Evolutionary conservation across 2,797 vertebrate genomes (phyloP).

Genomic region (Chelonia mydas): DNA sequence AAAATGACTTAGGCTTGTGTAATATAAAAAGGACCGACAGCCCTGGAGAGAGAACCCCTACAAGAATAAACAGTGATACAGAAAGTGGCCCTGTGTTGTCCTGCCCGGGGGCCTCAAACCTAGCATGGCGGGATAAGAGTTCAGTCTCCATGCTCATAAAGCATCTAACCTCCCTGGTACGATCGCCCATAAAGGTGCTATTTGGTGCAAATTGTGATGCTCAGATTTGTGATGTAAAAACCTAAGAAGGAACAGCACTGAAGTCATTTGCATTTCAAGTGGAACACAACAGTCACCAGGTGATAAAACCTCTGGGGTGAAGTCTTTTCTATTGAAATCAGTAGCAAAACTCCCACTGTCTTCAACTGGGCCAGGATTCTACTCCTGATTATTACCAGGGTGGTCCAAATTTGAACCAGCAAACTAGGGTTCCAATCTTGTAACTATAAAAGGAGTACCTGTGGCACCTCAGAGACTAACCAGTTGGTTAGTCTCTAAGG

Average conservation of each 20-base stretch:
- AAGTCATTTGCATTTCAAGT: neutral
- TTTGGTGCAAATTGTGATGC: rapidly evolving
- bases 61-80: neutral
- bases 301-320: neutral
- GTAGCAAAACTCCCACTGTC: neutral
- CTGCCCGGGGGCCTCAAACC: neutral
- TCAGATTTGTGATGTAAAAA: rapidly evolving
- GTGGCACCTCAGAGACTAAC: too few relatives aligned
- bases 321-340: neutral
- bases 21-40: neutral
- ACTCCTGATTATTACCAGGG: neutral
- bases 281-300: neutral
- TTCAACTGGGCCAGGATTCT: neutral
- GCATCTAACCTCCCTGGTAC: neutral
- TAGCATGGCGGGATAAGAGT: neutral
- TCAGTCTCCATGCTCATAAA: neutral
- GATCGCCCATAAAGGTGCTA: neutral
- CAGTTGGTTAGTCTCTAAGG: too few relatives aligned
- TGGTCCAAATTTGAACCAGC: neutral
- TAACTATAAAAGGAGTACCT: neutral
- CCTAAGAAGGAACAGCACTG: rapidly evolving
- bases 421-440: neutral
- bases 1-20: neutral
- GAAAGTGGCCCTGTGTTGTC: too few relatives aligned
- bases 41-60: neutral